A percentile compares a stretch with the other conserved stretches of the same genome.
These are phyloP conservation scores for Glaucidium brasilianum DNA, from an alignment of 2,113 vertebrate species.

Conservation along the genomic window DNA sequence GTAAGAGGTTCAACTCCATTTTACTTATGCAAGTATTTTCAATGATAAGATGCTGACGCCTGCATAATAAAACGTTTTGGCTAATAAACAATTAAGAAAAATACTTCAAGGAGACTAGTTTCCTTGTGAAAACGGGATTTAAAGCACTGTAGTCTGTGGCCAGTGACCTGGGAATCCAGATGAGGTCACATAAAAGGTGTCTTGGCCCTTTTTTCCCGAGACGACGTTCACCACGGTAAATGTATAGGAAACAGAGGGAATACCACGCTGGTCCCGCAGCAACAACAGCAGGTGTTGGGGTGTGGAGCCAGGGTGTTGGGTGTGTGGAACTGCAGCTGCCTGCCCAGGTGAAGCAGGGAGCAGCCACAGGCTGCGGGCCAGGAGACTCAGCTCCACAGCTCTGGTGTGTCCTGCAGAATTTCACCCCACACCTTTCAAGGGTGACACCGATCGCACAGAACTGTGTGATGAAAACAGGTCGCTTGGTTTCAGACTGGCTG, in stretches of 20 bases:
- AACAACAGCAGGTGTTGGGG: fast-evolving
- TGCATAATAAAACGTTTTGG: background rate
- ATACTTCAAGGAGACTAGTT: background rate
- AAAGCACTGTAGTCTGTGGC: background rate
- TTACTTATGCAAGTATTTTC: background rate
- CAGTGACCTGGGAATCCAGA: background rate
- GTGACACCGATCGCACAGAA: fast-evolving
- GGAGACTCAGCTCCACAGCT: background rate
- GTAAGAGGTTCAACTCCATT: background rate
- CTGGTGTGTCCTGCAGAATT: background rate
- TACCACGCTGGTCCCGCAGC: fast-evolving
- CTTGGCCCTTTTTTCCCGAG: background rate
- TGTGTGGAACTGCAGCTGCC: background rate
- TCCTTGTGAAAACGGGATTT: background rate
- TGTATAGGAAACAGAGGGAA: background rate
- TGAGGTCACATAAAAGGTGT: background rate
- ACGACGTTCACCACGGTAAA: background rate
- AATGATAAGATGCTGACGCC: background rate
- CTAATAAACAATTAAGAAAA: background rate
- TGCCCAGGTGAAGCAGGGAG: background rate
- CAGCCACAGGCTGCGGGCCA: background rate
- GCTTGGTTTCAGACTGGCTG: background rate
- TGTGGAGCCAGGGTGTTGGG: fast-evolving
- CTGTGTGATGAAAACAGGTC: background rate
- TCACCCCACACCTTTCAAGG: background rate